Conservation (phyloP, 2,888 invertebrate genomes). For the Glyphotaelius pellucidus region DNA sequence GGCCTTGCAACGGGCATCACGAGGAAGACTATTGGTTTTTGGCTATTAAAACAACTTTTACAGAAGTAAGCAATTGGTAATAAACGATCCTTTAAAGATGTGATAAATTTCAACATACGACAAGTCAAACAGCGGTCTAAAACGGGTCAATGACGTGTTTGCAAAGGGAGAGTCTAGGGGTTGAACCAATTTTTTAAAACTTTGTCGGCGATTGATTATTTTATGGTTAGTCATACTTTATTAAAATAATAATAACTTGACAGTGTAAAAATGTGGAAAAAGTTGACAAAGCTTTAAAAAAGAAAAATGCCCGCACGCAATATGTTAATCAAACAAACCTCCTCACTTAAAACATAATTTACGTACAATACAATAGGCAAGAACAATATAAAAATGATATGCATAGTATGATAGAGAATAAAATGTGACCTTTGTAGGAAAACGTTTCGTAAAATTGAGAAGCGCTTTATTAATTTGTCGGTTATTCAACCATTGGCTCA, state of each 20-base stretch:
- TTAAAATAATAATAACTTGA: neutral
- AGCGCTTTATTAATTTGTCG: conserved; percentile 31
- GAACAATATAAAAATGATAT: neutral
- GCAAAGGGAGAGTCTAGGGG: neutral
- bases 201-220: neutral
- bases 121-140: neutral
- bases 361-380: neutral
- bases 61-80: neutral
- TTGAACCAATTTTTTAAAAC: neutral
- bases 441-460: conserved; percentile 22
- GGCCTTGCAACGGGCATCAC: neutral
- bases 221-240: neutral
- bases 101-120: neutral
- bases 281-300: neutral
- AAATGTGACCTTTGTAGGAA: conserved; percentile 10
- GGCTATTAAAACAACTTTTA: neutral
- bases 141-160: neutral
- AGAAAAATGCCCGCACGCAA: neutral
- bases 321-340: neutral
- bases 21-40: neutral
- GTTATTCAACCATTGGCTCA: conserved; percentile 24
- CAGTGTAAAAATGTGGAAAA: neutral
- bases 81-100: neutral
- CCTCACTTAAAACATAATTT: neutral
- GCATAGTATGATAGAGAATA: neutral